Percentiles rank a stretch among this genome's conserved stretches.
phyloP scores from a whole-genome alignment of 2,113 vertebrate genomes.

The Polypterus senegalus region DNA sequence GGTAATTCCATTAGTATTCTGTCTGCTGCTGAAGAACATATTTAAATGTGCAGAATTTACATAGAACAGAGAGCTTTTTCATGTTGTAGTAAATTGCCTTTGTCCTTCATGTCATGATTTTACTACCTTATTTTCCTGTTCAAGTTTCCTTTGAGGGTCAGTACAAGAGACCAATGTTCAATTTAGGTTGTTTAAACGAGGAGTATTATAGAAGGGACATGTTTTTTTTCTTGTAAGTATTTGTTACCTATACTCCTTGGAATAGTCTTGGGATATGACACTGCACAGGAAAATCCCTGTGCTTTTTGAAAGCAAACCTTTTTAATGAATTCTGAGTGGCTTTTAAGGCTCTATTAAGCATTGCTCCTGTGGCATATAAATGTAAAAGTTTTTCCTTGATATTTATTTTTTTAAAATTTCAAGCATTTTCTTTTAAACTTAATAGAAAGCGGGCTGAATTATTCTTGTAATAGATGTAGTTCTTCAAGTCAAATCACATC shows the following conservation, averaged over 20 bases:
- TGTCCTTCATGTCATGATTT: slow-evolving; percentile 25
- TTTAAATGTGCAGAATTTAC: slow-evolving; percentile 47
- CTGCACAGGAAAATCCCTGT: neutral
- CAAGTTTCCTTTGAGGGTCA: slow-evolving; percentile 23
- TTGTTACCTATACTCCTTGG: neutral
- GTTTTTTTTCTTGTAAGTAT: neutral
- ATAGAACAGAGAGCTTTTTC: slow-evolving; percentile 28
- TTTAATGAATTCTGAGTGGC: neutral
- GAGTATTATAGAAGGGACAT: neutral
- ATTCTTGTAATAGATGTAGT: no score
- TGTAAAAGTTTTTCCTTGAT: no score
- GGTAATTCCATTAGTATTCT: slow-evolving; percentile 49
- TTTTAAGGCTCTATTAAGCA: no score
- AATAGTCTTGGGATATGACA: neutral
- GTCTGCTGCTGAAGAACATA: slow-evolving; percentile 38
- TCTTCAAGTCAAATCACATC: no score
- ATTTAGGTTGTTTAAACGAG: slow-evolving; percentile 22
- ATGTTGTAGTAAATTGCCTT: slow-evolving; percentile 28
- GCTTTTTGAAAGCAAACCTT: neutral
- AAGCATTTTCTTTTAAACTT: no score
- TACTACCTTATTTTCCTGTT: slow-evolving; percentile 18
- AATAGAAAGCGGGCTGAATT: no score
- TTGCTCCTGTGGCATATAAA: no score
- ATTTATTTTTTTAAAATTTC: no score
- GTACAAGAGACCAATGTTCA: slow-evolving; percentile 27